Percentiles rank a stretch among this genome's conserved stretches.
Evolutionary conservation across 2,888 invertebrate species (phyloP).

Genomic region (Orthosia cruda): DNA sequence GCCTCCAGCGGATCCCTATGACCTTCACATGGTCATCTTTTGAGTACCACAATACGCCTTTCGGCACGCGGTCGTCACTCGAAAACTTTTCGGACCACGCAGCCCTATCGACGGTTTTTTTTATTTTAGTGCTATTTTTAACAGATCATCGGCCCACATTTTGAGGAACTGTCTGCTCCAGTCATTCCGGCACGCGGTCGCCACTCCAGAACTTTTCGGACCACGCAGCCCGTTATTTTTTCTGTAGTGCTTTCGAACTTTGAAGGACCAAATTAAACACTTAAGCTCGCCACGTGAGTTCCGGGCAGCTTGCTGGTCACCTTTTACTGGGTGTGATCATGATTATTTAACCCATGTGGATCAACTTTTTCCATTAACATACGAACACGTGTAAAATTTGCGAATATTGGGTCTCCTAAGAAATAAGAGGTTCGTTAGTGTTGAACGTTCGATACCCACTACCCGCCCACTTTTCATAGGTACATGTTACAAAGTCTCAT

Average conservation of each 20-base stretch:
- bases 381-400: too few relatives aligned
- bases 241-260: background rate
- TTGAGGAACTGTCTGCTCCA: too few relatives aligned
- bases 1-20: background rate
- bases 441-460: too few relatives aligned
- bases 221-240: too few relatives aligned
- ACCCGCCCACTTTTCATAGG: too few relatives aligned
- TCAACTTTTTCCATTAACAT: background rate
- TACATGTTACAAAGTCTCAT: too few relatives aligned
- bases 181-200: too few relatives aligned
- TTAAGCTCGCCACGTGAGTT: background rate
- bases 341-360: background rate
- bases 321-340: background rate
- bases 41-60: background rate
- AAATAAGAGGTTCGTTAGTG: too few relatives aligned
- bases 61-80: background rate
- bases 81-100: constrained; percentile 21
- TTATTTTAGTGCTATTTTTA: background rate
- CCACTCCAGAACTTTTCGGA: too few relatives aligned
- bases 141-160: too few relatives aligned
- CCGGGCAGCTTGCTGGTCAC: background rate
- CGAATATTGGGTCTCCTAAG: too few relatives aligned
- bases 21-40: background rate
- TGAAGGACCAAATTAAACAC: constrained; percentile 2
- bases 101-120: too few relatives aligned